phyloP scores from a whole-genome alignment of 2,113 vertebrate genomes.

The Poecile atricapillus region DNA sequence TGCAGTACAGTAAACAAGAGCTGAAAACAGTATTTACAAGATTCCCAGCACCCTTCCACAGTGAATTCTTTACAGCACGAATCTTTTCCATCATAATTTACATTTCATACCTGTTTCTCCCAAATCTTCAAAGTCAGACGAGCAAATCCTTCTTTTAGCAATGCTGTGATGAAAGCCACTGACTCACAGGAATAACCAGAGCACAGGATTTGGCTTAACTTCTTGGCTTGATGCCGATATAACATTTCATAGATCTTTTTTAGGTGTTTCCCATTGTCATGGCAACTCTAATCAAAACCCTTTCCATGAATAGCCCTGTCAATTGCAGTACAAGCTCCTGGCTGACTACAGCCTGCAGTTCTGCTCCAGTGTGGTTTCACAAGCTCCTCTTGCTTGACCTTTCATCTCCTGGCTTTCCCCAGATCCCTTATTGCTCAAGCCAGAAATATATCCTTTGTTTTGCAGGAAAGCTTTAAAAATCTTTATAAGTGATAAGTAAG shows the following conservation, averaged over 20 bases:
- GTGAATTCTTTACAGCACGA: background rate
- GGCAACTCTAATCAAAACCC: constrained; percentile 68
- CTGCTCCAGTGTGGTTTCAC: constrained; percentile 36
- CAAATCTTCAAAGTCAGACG: constrained; percentile 18
- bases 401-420: constrained; percentile 25
- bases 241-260: constrained; percentile 70
- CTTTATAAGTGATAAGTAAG: constrained; percentile 28
- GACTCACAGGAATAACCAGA: constrained; percentile 5
- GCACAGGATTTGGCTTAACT: background rate
- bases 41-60: constrained; percentile 3
- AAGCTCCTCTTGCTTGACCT: constrained; percentile 53
- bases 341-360: constrained; percentile 31
- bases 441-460: constrained; percentile 40
- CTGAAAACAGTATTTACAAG: background rate
- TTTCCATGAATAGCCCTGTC: constrained; percentile 64
- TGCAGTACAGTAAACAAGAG: background rate
- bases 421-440: constrained; percentile 30
- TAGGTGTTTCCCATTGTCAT: constrained; percentile 72
- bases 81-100: constrained; percentile 37
- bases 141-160: constrained; percentile 14
- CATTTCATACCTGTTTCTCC: constrained; percentile 35
- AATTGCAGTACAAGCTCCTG: constrained; percentile 49
- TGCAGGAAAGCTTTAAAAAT: constrained; percentile 43
- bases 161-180: background rate
- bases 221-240: constrained; percentile 35